Base-by-base conservation (phyloP, 1,140 invertebrate species). In the Solen grandis region DNA sequence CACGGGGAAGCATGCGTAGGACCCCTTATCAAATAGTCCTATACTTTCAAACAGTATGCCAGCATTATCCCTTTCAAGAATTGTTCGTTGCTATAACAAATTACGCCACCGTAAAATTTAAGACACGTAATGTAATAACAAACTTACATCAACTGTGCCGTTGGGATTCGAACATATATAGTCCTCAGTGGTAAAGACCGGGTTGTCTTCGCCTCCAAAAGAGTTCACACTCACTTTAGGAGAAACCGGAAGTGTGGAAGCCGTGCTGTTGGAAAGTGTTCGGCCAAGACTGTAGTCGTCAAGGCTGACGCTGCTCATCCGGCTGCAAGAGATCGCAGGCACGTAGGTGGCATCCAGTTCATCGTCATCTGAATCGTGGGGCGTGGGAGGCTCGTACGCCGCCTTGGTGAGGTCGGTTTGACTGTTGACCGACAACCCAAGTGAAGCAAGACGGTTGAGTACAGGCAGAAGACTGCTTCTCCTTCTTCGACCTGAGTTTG, bases 321-420 rank as follows among this genome's bases (percentile, higher is more conserved):
- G 73, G 60, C 81, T 83, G 66, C 78, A 75, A 19, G 41, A 10
- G 68, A 84, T 81, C 13, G 79, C 80, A 10, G 79, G 73, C 19
- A 83, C 78, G 38, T 83, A 75, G 14, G 81, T 65, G 5, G 83
- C 82, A 63, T 90, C 86, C 33, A 88, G 86, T 35, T 88, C 87
- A 16, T 88, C 87, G 35, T 84, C 82, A 62, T 84, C 81, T 5
- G 85, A 86, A 33, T 79, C 82, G 1, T 33, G 54, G n/a, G 77
- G 77, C 2, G 77, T 72, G n/a, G 68, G 77, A 14, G 77, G 57
- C 35, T 72, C 77, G 22, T 68, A 78, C 25, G 84, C 73, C 63
- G 83, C 75, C 55, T 86, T 86, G 1, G 82, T 86, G n/a, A 86
- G 54, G 69, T 86, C 85, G 0, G 82, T 79, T n/a, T 77, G 69